Base-by-base conservation (phyloP, 2,888 invertebrate genomes). In the Aphodius sticticus region DNA sequence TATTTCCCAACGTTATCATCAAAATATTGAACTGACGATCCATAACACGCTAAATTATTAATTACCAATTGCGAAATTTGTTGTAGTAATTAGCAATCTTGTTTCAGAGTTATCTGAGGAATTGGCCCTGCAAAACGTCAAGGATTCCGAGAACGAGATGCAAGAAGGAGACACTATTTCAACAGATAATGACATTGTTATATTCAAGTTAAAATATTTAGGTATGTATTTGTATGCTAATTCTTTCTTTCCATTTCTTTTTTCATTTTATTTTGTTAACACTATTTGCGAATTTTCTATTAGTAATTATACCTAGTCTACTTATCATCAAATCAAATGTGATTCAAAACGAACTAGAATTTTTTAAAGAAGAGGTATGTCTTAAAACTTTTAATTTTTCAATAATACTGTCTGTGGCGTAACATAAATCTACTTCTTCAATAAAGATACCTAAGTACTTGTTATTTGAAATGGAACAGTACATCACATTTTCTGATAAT, bases 131-230 rank as follows among this genome's bases (percentile, higher is more conserved):
- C 93, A 93, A 16, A 92, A 92, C 83, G 91, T 91, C 72, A 91
- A 92, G 0, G 92, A 90, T 82, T 83, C 85, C 78, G 86, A 86
- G 53, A 84, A 86, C 76, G 81, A 84, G 36, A 80, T 83, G 82
- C 85, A 82, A 81, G 86, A 90, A 87, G 89, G 69, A 15, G 84
- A 84, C n/a, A 84, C 84, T 14, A 86, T 86, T 70, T 83, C 85
- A 76, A 86, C 90, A 89, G 85, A 89, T 87, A 12, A 87, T 86
- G 82, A 91, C 77, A 86, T 87, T 3, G 90, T 91, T 72, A 91
- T 90, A 69, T 93, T 92, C 87, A 91, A 90, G 86, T 90, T 95
- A 82, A 94, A 96, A 88, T 96, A 96, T 89, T 92, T 96, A 77
- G 96, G 88, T 87, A 83, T 84, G 84, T 80, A 70, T 3, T 53